Base-by-base conservation (phyloP, 2,113 vertebrate species). In the Corythoichthys intestinalis region DNA sequence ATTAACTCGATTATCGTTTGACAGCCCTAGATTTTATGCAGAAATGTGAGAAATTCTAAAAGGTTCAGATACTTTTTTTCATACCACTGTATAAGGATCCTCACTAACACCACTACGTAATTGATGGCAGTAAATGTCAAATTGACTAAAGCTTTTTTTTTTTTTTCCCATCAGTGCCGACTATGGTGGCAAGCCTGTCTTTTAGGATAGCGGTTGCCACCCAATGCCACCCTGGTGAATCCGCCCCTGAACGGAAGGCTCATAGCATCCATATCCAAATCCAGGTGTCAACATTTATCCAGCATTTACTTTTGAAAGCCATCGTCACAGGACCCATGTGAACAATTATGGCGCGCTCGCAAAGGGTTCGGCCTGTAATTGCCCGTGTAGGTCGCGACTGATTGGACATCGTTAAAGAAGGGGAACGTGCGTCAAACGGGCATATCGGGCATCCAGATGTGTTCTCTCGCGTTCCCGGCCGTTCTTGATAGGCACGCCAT, bases 391-490 rank as follows among this genome's bases (percentile, higher is more conserved):
- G 69, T 78, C 70, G 80, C 71, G 71, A 67, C 78, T 77, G 80
- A 82, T 85, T 78, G 77, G 75, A 74, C n/a, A 76, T 78, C 73
- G 75, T 88, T 85, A 82, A 83, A 69, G 66, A 14, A 28, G 56
- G 34, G 12, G 6, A 66, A 73, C 17, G 69, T 87, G 72, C 80
- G 85, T 87, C 87, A 87, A 71, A 47, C 17, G 1, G 74, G 67
- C 44, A 59, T 67, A 52, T 78, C 75, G 56, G 67, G 37, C 37
- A n/a, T 35, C 58, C 60, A 46, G 38, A 62, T 46, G n/a, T 28
- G 38, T 17, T 65, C n/a, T 15, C 35, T 46, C 28, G 2, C 49
- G 52, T 20, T 58, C 56, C 37, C 39, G 15, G 2, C 49, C 68
- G 62, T 47, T 75, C 80, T 72, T 60, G 8, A 39, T 53, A 72